Conservation (phyloP, 1,140 invertebrate genomes). For the Trachymyrmex septentrionalis region DNA sequence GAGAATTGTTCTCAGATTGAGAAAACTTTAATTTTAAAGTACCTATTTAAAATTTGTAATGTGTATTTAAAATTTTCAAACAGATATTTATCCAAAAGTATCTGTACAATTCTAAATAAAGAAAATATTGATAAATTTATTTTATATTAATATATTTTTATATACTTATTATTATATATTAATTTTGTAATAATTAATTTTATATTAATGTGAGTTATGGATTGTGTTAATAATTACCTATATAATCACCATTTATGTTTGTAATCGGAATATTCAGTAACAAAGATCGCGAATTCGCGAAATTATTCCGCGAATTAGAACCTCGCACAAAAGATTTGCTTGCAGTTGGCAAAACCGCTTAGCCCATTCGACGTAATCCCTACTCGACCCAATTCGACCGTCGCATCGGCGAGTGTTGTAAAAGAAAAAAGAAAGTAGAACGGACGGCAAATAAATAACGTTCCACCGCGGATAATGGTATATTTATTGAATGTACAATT, state of each 20-base stretch:
- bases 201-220: background rate
- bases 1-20: constrained; percentile 36
- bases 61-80: constrained; percentile 15
- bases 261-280: background rate
- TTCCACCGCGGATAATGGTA: constrained; percentile 29
- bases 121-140: background rate
- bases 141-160: background rate
- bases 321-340: constrained; percentile 29
- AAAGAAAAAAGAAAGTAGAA: background rate
- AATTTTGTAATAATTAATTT: background rate
- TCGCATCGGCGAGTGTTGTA: background rate
- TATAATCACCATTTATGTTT: background rate
- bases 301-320: constrained; percentile 28
- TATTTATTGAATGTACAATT: constrained; percentile 56
- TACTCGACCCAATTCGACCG: constrained; percentile 44
- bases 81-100: background rate
- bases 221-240: background rate
- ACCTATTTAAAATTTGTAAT: no score
- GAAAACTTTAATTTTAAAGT: constrained; percentile 19
- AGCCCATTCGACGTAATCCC: constrained; percentile 18
- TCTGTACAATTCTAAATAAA: background rate
- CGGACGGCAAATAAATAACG: constrained; percentile 48
- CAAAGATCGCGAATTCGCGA: background rate
- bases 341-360: constrained; percentile 24
- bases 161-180: constrained; percentile 6